Base-by-base conservation (phyloP, 2,888 invertebrate genomes). In the Eudemis profundana region DNA sequence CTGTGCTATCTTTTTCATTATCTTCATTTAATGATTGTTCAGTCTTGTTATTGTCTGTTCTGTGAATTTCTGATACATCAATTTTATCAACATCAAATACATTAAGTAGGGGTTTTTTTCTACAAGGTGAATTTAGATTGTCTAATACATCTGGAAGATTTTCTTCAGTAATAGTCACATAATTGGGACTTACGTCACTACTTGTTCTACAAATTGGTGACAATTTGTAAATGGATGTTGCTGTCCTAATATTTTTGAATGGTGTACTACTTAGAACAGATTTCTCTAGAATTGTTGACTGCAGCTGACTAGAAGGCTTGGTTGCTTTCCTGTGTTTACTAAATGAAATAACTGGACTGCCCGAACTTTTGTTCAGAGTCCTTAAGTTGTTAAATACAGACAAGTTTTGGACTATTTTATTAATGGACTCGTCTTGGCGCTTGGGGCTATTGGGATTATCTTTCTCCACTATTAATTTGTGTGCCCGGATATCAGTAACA, bases 261-360 rank as follows among this genome's bases (percentile, higher is more conserved):
- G 91, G 91, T 38, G 91, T 91, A 74, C 91, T 91, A 69, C 87
- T 86, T 27, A 87, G 71, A 36, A 89, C 89, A 1, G 89, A 88
- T 54, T 74, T 79, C 66, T 77, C 76, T 47, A 74, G 49, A 4
- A 75, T 64, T 38, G 83, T 78, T 38, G 81, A 78, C 49, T 78
- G 71, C 54, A 74, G 33, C 15, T 53, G 19, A 59, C 7, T 12
- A 19, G 42, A 40, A 7, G 38, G 19, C 21, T 65, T 65, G 1
- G 53, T 40, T 33, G 59, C 59, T 53, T 60, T 65, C 14, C 59
- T 60, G 23, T 47, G 33, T 21, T 19, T 60, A 44, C 12, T 59
- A 14, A 59, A 65, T 65, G 75, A 76, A 38, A 72, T 78, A 17
- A 72, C 62, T 19, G 77, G 77, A 36, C 72, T 73, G 60, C 74